Evolutionary conservation across 1,140 invertebrate genomes (phyloP), one percentile per base, ranked within the genome.

Genomic region (Drosophila leontia): DNA sequence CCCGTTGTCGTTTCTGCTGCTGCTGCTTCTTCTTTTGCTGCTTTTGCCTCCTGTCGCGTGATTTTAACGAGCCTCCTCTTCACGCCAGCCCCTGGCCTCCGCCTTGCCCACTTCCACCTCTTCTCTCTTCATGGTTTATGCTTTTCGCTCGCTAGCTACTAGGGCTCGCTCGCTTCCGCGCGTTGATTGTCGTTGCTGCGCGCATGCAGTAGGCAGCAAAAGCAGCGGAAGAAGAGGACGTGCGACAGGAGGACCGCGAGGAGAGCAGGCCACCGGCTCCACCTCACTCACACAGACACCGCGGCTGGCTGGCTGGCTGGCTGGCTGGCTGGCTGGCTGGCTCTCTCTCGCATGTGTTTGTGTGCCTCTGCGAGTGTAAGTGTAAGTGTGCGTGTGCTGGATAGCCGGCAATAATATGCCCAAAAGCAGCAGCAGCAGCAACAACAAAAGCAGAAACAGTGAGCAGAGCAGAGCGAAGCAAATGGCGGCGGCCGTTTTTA

Each of bases 321-420:
- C 72, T 70, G 61, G 61, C 76, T 69, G 57, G 64, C 71, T 70
- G 53, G 62, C 75, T 67, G 61, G 61, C 71, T 69, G 57, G 68
- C 72, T 70, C 75, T 74, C 53, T 59, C 61, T 44, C 57, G 50
- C 59, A 57, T 56, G 39, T 63, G n/a, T 67, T 48, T 51, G 61
- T 50, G 34, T 57, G 57, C 39, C 55, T 45, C 15, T 48, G 51
- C 61, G 62, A 47, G 39, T 78, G 56, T 62, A 17, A 78, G 60
- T 82, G 56, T 75, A 11, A 70, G 60, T 83, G 68, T 87, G 67
- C 72, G 56, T 80, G 82, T 88, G 78, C 78, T 90, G 85, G 80
- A 80, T 90, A 81, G 85, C 85, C 85, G 85, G 85, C 85, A 90
- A 91, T 90, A 90, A 90, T 80, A 90, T 90, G 85, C 85, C 85